Evolutionary conservation across 2,888 invertebrate genomes (phyloP).

Genomic region (Ernsta delagoae): DNA sequence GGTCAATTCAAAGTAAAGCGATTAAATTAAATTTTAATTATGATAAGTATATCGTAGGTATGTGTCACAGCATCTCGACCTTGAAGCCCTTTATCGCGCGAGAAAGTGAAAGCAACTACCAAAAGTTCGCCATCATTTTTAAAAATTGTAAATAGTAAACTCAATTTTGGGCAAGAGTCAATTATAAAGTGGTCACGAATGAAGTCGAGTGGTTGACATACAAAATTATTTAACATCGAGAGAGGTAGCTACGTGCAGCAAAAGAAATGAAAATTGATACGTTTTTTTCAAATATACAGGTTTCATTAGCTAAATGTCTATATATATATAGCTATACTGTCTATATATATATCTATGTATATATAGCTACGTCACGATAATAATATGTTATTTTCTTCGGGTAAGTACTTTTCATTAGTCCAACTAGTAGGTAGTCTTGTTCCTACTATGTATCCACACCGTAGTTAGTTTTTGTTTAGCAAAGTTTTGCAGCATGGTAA

Average conservation of each 20-base stretch:
- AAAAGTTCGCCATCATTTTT: slow-evolving; percentile 55
- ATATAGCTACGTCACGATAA: no score
- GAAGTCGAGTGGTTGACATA: slow-evolving; percentile 25
- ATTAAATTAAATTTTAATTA: no score
- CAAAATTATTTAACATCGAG: slow-evolving; percentile 5
- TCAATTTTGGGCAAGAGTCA: slow-evolving; percentile 21
- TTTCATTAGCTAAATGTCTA: no score
- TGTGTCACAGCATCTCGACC: slow-evolving; percentile 51
- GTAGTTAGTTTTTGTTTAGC: no score
- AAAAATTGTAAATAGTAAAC: slow-evolving; percentile 38
- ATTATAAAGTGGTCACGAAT: slow-evolving; percentile 30
- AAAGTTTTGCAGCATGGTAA: no score
- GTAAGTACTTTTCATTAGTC: no score
- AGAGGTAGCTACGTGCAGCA: slow-evolving; percentile 22
- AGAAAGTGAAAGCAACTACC: slow-evolving; percentile 73
- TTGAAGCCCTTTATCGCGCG: slow-evolving; percentile 69
- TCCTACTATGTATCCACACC: no score
- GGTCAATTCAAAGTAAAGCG: background rate
- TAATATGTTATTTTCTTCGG: no score
- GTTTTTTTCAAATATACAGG: no score
- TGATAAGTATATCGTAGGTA: slow-evolving; percentile 43
- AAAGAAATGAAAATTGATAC: slow-evolving; percentile 31
- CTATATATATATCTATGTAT: no score
- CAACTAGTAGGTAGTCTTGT: no score
- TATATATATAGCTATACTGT: no score